Evolutionary conservation across 1,140 invertebrate genomes (phyloP), one percentile per base, ranked within the genome.

Genomic region (Ceratina japonica): DNA sequence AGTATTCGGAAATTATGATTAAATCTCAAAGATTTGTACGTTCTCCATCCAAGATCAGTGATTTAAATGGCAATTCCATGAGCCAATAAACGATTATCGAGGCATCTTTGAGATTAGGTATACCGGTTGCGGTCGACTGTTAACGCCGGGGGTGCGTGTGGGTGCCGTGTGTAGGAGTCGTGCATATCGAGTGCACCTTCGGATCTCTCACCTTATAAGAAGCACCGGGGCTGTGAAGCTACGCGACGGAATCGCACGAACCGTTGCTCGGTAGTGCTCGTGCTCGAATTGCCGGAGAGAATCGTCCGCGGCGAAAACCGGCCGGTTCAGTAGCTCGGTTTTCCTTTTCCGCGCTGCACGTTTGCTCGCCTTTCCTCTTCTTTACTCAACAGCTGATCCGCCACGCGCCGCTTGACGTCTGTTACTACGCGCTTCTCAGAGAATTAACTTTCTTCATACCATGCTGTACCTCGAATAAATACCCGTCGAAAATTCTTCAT

Each of bases 131-230:
- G 54, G 31, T 24, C 37, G 69, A 22, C 22, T 12, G 54, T 16
- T 59, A 54, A 62, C 37, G 24, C 44, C 37, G 15, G 49, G 16
- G 22, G 12, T 8, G 75, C 22, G 79, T 49, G 68, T 83, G 56
- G 76, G 63, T 49, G 68, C 54, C 20, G 13, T 52, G 62, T 63
- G 83, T 83, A 71, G 77, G 72, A 73, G 81, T 27, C 80, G 54
- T 27, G 52, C 22, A 37, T 59, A 72, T 58, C 72, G 16, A 2
- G 44, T 65, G 20, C 51, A 51, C 49, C 56, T 31, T 68, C 20
- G 61, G 22, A n/a, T 76, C 82, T 58, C 64, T 58, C 64, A 22
- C 81, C 83, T 80, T 84, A 80, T 83, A 84, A 59, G 72, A 84
- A 71, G 27, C 68, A 79, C 65, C 10, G 22, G 0, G 4, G 31